Percentiles rank a stretch among this genome's conserved stretches.
These are phyloP conservation scores for Caenorhabditis elegans DNA, from an alignment of 1,140 invertebrate genomes.

Conservation along the genomic window WBcel235 BX284603.4:10986501-10987000, in stretches of 20 bases:
- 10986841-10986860: background rate
- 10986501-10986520: too few species aligned
- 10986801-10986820: too few species aligned
- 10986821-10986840: background rate
- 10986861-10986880: conserved; percentile 17
- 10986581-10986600: too few species aligned
- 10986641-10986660: background rate
- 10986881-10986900: conserved; percentile 31
- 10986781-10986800: background rate
- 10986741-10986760: background rate
- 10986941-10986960: background rate
- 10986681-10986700: background rate
- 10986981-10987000: conserved; percentile 40
- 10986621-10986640: too few species aligned
- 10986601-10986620: too few species aligned
- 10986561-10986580: too few species aligned
- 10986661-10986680: background rate
- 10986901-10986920: conserved; percentile 29
- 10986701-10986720: background rate
- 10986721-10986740: background rate
- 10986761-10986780: background rate
- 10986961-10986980: conserved; percentile 45
- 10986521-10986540: too few species aligned
- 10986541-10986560: too few species aligned
- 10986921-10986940: conserved; percentile 29